These are phyloP conservation scores for Castor canadensis DNA, from an alignment of 2,113 vertebrate genomes.

Conservation along the genomic window DNA sequence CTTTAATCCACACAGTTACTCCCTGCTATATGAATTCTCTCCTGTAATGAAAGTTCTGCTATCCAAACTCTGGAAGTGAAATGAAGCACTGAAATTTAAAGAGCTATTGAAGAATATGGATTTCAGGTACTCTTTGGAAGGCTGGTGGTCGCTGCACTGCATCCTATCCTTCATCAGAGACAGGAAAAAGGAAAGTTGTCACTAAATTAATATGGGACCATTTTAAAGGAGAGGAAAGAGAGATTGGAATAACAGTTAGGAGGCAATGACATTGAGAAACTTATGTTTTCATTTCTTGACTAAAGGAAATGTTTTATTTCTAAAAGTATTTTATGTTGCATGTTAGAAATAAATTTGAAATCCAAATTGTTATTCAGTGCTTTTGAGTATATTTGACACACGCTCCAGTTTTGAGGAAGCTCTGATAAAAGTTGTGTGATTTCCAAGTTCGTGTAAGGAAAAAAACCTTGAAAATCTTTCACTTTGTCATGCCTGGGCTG, in stretches of 20 bases:
- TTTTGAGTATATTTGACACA: background rate
- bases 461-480: conserved; percentile 56
- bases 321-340: background rate
- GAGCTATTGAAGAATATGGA: background rate
- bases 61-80: background rate
- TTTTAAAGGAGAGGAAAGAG: background rate
- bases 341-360: conserved; percentile 54
- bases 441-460: conserved; percentile 31
- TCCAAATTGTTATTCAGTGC: conserved; percentile 14
- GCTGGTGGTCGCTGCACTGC: background rate
- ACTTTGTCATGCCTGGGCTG: conserved; percentile 57
- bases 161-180: background rate
- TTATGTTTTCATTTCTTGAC: conserved; percentile 10
- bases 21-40: background rate
- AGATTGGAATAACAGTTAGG: background rate
- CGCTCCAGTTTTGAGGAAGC: background rate
- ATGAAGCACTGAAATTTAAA: background rate
- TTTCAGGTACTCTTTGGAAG: background rate
- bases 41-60: background rate
- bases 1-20: background rate
- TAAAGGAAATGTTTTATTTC: conserved; percentile 35
- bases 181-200: background rate
- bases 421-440: conserved; percentile 29
- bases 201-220: background rate
- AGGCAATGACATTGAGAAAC: background rate